Percentiles rank a stretch among this genome's conserved stretches.
These are phyloP conservation scores for Conus ventricosus DNA, from an alignment of 1,140 invertebrate genomes.

Conservation along the genomic window DNA sequence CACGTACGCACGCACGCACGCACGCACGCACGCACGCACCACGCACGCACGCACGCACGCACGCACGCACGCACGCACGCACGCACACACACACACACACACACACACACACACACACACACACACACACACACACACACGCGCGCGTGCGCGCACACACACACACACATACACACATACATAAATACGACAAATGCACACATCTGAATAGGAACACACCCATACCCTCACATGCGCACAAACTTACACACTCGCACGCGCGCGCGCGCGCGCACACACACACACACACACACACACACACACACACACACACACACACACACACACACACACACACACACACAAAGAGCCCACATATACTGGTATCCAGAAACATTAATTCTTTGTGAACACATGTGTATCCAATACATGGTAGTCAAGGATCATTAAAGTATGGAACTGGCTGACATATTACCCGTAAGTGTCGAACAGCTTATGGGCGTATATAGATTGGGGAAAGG, in stretches of 20 bases:
- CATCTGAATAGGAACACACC: background rate
- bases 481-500: too few species aligned
- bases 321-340: too few species aligned
- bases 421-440: too few species aligned
- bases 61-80: background rate
- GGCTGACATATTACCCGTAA: too few species aligned
- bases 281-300: too few species aligned
- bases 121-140: background rate
- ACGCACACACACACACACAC: background rate
- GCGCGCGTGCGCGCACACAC: background rate
- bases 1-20: background rate
- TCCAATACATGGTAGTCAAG: too few species aligned
- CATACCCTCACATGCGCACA: background rate
- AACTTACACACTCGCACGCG: background rate
- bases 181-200: background rate
- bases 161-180: background rate
- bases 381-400: too few species aligned
- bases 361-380: too few species aligned
- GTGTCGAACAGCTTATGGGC: too few species aligned
- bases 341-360: too few species aligned
- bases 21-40: background rate
- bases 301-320: too few species aligned
- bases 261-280: background rate
- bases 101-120: background rate
- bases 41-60: background rate